Percentiles rank a stretch among this genome's conserved stretches.
Evolutionary conservation across 2,113 vertebrate genomes (phyloP).

Genomic region (Lota lota): DNA sequence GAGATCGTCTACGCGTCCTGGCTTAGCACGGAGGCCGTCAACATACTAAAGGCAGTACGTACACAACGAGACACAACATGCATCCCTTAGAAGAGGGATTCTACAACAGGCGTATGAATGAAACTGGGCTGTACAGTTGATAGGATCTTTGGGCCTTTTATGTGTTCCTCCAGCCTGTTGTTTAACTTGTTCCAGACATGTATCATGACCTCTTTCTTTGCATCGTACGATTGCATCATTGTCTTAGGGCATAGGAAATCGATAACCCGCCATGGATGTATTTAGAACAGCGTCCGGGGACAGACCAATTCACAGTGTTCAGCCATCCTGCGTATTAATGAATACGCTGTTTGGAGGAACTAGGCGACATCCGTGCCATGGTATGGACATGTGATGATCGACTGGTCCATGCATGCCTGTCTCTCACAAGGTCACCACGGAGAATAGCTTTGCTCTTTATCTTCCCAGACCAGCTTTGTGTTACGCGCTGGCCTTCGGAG

Average conservation of each 20-base stretch:
- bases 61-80: not conserved
- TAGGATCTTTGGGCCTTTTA: not conserved
- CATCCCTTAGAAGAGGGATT: not conserved
- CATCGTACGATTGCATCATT: slow-evolving; percentile 19
- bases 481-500: slow-evolving; percentile 31
- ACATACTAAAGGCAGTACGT: slow-evolving; percentile 93
- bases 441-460: not conserved
- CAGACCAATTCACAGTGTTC: slow-evolving; percentile 4
- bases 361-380: not conserved
- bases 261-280: slow-evolving; percentile 14
- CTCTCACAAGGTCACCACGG: not conserved
- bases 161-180: not conserved
- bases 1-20: slow-evolving; percentile 90
- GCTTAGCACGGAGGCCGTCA: slow-evolving; percentile 85
- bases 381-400: not conserved
- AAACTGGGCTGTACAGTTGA: slow-evolving; percentile 3
- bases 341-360: not conserved
- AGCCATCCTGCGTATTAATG: not conserved
- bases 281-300: not conserved
- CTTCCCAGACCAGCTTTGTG: slow-evolving; percentile 1
- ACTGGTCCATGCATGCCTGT: not conserved
- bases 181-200: not conserved
- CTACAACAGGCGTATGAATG: not conserved
- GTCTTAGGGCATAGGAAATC: slow-evolving; percentile 28
- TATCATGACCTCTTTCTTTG: not conserved